These are phyloP conservation scores for Notothenia rossii DNA, from an alignment of 2,113 vertebrate genomes.

Conservation along the genomic window DNA sequence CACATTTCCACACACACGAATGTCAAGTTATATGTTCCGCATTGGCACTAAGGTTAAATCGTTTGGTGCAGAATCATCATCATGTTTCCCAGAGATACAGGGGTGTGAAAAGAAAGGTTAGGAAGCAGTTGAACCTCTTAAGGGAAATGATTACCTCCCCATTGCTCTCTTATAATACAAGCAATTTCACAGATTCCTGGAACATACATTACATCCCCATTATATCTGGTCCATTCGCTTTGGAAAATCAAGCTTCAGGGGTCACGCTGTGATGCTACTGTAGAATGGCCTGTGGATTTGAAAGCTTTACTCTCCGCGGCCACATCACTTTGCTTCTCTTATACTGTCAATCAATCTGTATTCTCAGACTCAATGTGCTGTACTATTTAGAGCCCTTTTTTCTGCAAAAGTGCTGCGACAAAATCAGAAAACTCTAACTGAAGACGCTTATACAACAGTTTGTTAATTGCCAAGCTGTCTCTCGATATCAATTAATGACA, in stretches of 20 bases:
- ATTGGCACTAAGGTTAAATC: too few species aligned
- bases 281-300: background rate
- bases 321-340: background rate
- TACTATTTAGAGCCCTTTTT: background rate
- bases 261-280: background rate
- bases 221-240: background rate
- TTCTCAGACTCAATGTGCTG: background rate
- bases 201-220: too few species aligned
- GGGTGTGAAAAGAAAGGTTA: too few species aligned
- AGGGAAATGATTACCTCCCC: too few species aligned
- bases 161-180: background rate
- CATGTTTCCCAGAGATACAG: too few species aligned
- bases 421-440: background rate
- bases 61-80: too few species aligned
- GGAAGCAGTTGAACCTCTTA: too few species aligned
- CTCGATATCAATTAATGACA: background rate
- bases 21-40: too few species aligned
- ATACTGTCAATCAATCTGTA: conserved; percentile 1
- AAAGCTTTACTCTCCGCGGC: background rate
- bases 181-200: background rate
- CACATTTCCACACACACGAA: too few species aligned
- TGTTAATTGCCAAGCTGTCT: background rate
- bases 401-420: background rate
- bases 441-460: background rate
- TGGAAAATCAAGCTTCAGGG: background rate